Evolutionary conservation across 2,113 vertebrate species (phyloP), one percentile per base, ranked within the genome.

Genomic region (Taxidea taxus): DNA sequence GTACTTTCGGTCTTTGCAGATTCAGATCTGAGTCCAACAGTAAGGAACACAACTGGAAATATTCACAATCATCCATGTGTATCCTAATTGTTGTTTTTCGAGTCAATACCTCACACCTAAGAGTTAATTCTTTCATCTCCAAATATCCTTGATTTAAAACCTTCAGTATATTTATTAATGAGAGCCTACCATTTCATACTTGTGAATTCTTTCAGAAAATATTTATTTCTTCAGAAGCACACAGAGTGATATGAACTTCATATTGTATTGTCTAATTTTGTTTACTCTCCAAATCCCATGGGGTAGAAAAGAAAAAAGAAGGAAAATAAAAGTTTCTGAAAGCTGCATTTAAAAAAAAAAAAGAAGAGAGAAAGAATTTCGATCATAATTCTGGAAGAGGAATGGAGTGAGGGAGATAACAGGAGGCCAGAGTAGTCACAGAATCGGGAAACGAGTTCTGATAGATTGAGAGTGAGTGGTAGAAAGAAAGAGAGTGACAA

Each of bases 381-480:
- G 2, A 16, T 92, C 44, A 47, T 72, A 89, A 91, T 92, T 97
- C 58, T 96, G 49, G 83, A 83, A 93, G 94, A 96, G 66, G 72
- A 93, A 81, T 56, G 49, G 37, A 83, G 47, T 62, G 25, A 87
- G 54, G 44, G 54, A 95, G 85, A 74, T 7, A 7, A 7, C 85
- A 60, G 1, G 94, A 95, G 90, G 39, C 60, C 44, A 25, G 89
- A 34, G 56, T 14, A 74, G 87, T 70, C 47, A 37, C 6, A 14
- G 88, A 83, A 66, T 37, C 66, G 34, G 83, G 91, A 88, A 82
- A 96, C 1, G 0, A 27, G 66, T 72, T 44, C 92, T 95, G 94
- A 97, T 68, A 92, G 95, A 97, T 95, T 82, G 97, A 98, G 97
- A 97, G 72, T 96, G 94, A 97, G 95, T 87, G 66, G 92, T 11